phyloP scores from a whole-genome alignment of 2,888 invertebrate species.

The Tinea semifulvella region DNA sequence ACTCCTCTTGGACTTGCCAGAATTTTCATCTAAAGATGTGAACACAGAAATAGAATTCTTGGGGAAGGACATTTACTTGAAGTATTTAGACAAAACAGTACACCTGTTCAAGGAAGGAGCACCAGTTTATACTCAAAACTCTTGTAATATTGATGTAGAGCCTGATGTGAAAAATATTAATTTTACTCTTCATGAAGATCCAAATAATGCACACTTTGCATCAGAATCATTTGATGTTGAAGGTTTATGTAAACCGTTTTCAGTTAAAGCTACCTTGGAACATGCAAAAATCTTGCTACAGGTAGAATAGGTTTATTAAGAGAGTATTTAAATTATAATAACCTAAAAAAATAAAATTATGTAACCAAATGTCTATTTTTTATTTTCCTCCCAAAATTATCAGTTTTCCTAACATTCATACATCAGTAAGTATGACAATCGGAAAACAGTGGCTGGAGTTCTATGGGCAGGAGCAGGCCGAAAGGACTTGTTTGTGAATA shows the following conservation, averaged over 20 bases:
- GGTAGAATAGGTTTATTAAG: conserved; percentile 31
- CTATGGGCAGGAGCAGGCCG: too few relatives aligned
- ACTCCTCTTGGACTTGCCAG: conserved; percentile 52
- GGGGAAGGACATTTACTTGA: conserved; percentile 51
- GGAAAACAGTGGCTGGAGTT: too few relatives aligned
- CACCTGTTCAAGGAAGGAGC: conserved; percentile 55
- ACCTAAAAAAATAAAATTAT: too few relatives aligned
- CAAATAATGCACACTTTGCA: conserved; percentile 47
- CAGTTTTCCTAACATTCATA: too few relatives aligned
- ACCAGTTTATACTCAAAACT: conserved; percentile 44
- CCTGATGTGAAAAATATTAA: conserved; percentile 41
- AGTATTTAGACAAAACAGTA: conserved; percentile 53
- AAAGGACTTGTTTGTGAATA: too few relatives aligned
- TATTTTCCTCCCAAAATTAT: not conserved
- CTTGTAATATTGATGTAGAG: conserved; percentile 39
- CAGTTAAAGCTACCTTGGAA: conserved; percentile 51
- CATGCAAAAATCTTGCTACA: conserved; percentile 46
- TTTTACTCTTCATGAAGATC: conserved; percentile 47
- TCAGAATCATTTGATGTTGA: conserved; percentile 50
- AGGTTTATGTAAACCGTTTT: conserved; percentile 47
- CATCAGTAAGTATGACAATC: too few relatives aligned
- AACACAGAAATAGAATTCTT: conserved; percentile 55
- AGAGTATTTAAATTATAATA: not conserved
- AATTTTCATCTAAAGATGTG: conserved; percentile 41
- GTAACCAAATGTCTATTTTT: too few relatives aligned